Base-by-base conservation (phyloP, 2,113 vertebrate species). In the Perccottus glenii region DNA sequence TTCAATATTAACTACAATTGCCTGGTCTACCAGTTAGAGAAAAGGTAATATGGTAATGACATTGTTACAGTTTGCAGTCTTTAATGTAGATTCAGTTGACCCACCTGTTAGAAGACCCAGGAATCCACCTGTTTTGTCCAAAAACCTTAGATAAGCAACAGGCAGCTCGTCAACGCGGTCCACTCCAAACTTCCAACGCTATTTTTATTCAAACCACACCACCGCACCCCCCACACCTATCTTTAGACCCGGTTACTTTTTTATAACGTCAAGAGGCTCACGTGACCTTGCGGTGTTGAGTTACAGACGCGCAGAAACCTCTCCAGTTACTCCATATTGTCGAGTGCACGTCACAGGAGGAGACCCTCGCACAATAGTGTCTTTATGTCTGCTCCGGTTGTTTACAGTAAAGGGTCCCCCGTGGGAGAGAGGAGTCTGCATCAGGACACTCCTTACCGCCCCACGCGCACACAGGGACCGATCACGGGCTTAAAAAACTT, bases 371-470 rank as follows among this genome's bases (percentile, higher is more conserved):
- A 68, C 70, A 64, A 32, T 19, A 48, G 12, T 33, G 36, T 35
- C 47, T 69, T 56, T 70, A 49, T 58, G 1, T 12, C 32, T 16
- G 2, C 11, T 43, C 9, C 5, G 15, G 16, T 49, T 73, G 75
- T 64, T 80, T 56, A 59, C 36, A 9, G 48, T 38, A 52, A 69
- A 38, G 38, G 8, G n/a, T 14, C 52, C 32, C 52, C 32, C 33
- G 52, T 15, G 52, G 52, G 52, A 27, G 19, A 55, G 33, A 55
- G 52, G 52, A 15, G 33, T 4, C 12, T 9, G 35, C 52, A 9
- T 12, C 9, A 71, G 72, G 79, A 75, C 87, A 73, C 89, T 78
- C 81, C 81, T 86, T 27, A 50, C 63, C 40, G 53, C 56, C 63
- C 60, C 77, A 35, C 42, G n/a, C 53, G 3, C 56, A 11, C 50